Base-by-base conservation (phyloP, 30 jellyfish, hydroid and myxozoan genomes). In the Turritopsis dohrnii region DNA sequence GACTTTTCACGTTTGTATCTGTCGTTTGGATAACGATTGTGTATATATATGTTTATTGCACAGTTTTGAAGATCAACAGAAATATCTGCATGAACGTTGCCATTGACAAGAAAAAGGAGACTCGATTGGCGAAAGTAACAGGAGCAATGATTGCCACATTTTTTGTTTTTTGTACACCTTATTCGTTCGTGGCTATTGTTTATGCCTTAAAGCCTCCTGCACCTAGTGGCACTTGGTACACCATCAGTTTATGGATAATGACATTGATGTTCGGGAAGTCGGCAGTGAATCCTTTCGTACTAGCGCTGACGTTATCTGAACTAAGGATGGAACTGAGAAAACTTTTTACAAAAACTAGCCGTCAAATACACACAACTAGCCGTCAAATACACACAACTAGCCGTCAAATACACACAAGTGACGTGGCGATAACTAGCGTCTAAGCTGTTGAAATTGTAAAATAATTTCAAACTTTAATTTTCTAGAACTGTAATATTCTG, bases 11-110 rank as follows among this genome's bases (percentile, higher is more conserved):
- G 28, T 21, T 27, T 9, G 28, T 19, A 23, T 8, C 77, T 7
- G 30, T 69, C 16, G 30, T 23, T 69, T 69, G 77, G 77, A n/a
- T 23, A 23, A n/a, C 77, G 16, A 7, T 69, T 19, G 77, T 69
- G 9, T 69, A 69, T 27, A 19, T 27, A 27, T 9, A 19, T 23
- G 77, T 69, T 16, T 69, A n/a, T 19, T 21, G 28, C 77, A 69
- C 77, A 69, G 77, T 69, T n/a, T 9, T n/a, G 22, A 27, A 69
- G 77, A n/a, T 69, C 28, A 69, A 69, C 30, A 69, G 77, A 23
- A 69, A 27, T 7, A 23, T n/a, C 30, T 7, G 28, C 9, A 41
- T 41, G 60, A 41, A 41, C 13, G 13, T 41, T 13, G 13, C 13
- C 13, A 19, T 27, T n/a, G 31, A 69, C 31, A 69, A 19, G 19